phyloP scores from a whole-genome alignment of 2,797 vertebrate species.

The Pangasius larnaudii region DNA sequence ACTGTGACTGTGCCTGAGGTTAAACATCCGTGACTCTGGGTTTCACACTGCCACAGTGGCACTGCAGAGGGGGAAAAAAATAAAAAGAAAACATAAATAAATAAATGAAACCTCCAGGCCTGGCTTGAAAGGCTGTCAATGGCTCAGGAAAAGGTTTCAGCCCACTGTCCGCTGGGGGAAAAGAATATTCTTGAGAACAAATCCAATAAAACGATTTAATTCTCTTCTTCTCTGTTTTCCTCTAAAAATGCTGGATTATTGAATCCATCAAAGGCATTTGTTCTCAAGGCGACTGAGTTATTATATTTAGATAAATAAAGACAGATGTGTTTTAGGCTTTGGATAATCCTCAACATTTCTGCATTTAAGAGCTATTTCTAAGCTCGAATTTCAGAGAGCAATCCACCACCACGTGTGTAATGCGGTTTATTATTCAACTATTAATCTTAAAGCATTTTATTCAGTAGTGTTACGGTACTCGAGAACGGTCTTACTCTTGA shows the following conservation, averaged over 20 bases:
- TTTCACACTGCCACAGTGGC: constrained; percentile 31
- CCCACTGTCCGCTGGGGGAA: neutral
- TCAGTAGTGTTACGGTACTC: neutral
- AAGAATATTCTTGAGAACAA: constrained; percentile 29
- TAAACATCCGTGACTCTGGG: constrained; percentile 49
- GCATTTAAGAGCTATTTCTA: neutral
- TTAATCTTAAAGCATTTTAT: neutral
- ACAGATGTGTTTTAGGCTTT: constrained; percentile 24
- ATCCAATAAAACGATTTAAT: constrained; percentile 43
- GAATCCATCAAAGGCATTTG: constrained; percentile 19
- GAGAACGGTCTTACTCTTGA: neutral
- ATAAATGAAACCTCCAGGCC: constrained; percentile 27
- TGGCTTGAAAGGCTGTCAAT: constrained; percentile 28
- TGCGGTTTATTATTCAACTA: neutral
- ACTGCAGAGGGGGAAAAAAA: neutral
- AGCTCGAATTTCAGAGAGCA: neutral
- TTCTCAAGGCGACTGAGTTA: neutral
- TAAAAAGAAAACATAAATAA: constrained; percentile 27
- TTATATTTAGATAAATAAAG: constrained; percentile 39
- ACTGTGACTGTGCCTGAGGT: constrained; percentile 24
- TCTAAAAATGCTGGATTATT: constrained; percentile 8
- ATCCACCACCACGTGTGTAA: neutral
- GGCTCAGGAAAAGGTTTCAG: constrained; percentile 26
- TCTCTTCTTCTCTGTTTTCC: constrained; percentile 28
- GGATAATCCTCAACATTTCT: constrained; percentile 2